Percentiles rank a stretch among this genome's conserved stretches.
Evolutionary conservation across 2,113 vertebrate species (phyloP).

Genomic region (Sander lucioperca): DNA sequence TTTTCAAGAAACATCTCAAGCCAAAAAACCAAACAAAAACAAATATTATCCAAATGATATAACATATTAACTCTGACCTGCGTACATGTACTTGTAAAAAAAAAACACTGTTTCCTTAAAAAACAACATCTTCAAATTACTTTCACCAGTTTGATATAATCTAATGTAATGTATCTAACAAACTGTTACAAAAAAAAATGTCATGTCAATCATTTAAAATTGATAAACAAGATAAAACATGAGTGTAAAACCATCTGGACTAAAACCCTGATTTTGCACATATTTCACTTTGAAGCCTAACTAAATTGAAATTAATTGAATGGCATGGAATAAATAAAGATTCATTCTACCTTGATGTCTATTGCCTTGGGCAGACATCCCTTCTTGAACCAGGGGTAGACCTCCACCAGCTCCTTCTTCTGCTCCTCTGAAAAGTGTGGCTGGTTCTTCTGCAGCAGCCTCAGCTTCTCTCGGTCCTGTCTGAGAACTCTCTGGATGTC

Average conservation of each 20-base stretch:
- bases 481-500: conserved; percentile 85
- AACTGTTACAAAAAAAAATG: neutral
- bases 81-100: neutral
- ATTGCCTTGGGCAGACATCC: conserved; percentile 88
- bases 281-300: neutral
- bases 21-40: neutral
- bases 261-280: neutral
- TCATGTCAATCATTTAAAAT: neutral
- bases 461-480: conserved; percentile 90
- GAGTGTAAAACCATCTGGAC: neutral
- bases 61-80: neutral
- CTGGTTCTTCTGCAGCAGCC: conserved; percentile 89
- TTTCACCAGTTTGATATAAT: neutral
- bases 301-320: neutral
- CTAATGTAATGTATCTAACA: neutral
- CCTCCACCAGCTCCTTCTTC: conserved; percentile 90
- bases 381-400: conserved; percentile 92
- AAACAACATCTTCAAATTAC: neutral
- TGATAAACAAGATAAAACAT: neutral
- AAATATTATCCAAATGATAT: neutral
- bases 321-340: neutral
- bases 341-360: conserved; percentile 84
- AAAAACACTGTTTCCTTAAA: neutral
- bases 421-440: conserved; percentile 91
- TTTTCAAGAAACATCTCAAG: neutral